Evolutionary conservation across 1,140 invertebrate species (phyloP).

Genomic region (Metaphire vulgaris): DNA sequence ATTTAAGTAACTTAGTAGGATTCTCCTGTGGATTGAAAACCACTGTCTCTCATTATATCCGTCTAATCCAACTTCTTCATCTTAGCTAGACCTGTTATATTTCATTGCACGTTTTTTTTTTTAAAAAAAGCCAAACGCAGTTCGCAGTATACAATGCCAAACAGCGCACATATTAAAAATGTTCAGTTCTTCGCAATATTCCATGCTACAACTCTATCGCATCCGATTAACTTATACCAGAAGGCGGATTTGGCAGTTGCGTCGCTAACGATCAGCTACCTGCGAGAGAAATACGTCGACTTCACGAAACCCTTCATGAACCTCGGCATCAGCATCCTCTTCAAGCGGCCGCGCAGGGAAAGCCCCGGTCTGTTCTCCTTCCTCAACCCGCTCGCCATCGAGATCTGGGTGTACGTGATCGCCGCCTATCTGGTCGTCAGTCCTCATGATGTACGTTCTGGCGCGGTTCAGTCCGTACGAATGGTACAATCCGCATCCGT

Average conservation of each 20-base stretch:
- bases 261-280: conserved; percentile 64
- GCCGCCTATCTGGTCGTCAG: conserved; percentile 55
- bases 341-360: conserved; percentile 53
- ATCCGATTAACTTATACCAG: too few relatives aligned
- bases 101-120: too few relatives aligned
- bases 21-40: too few relatives aligned
- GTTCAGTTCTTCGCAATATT: too few relatives aligned
- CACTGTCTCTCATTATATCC: too few relatives aligned
- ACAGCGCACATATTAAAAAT: too few relatives aligned
- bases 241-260: conserved; percentile 94
- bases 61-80: too few relatives aligned
- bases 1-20: too few relatives aligned
- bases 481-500: conserved; percentile 59
- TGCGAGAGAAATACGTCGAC: conserved; percentile 87
- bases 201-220: too few relatives aligned
- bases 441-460: conserved; percentile 71
- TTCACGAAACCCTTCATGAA: conserved; percentile 96
- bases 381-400: conserved; percentile 56
- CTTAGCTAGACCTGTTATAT: too few relatives aligned
- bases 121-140: too few relatives aligned
- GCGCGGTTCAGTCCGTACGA: conserved; percentile 62
- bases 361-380: conserved; percentile 85
- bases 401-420: conserved; percentile 52
- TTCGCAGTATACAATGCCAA: too few relatives aligned
- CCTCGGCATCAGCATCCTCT: conserved; percentile 93